Base-by-base conservation (phyloP, 1,140 invertebrate genomes). In the Potamilus streckersoni region DNA sequence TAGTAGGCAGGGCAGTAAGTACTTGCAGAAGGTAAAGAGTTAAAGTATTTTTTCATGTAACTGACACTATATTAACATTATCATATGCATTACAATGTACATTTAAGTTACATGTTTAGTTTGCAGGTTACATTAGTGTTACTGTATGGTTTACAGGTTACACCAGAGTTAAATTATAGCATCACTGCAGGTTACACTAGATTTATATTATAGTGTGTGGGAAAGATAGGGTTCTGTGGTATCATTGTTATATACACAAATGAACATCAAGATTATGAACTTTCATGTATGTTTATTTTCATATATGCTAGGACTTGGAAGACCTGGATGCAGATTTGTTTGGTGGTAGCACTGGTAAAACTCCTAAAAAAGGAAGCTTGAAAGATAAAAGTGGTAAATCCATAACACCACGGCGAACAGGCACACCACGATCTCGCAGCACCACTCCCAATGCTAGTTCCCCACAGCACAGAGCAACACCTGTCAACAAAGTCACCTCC, bases 281-380 rank as follows among this genome's bases (percentile, higher is more conserved):
- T 62, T 19, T 62, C 8, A n/a, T 62, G 13, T 19, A 11, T 23
- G 11, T 61, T 63, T 67, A 57, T n/a, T 74, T 80, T 59, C 70
- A 49, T 8, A 49, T 49, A 49, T 49, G 38, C 38, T 11, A 89
- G 87, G 85, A 85, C 71, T 78, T 89, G 17, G 87, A 89, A 82
- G 87, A 89, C 69, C 84, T 89, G 83, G 87, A 89, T 83, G 86
- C 86, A 15, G 83, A 86, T 73, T 74, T 89, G 55, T 89, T 89
- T 31, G 83, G 79, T 23, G 71, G 55, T 23, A 68, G 80, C 16
- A 82, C 83, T 63, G 81, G 80, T 68, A 83, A 83, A 78, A 84
- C 79, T 72, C 67, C 74, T 20, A 81, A 82, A 73, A 75, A 79
- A 12, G 70, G 80, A 6, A 79, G 81, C 73, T 59, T 73, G 12